Base-by-base conservation (phyloP, 2,797 vertebrate species). In the Falco cherrug region DNA sequence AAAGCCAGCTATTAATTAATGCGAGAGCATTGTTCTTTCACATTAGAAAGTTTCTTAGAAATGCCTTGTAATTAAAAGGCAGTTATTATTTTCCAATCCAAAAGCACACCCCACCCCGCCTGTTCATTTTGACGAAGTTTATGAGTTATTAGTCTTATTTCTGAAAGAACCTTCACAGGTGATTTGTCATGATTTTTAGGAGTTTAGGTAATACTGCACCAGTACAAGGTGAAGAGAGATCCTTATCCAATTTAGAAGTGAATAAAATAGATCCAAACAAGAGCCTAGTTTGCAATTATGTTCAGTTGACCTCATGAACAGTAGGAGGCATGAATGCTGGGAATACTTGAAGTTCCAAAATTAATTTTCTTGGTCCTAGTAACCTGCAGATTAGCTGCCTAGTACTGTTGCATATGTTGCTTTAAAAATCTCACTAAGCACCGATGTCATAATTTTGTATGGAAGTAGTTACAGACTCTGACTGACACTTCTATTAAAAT, bases 81-180 rank as follows among this genome's bases (percentile, higher is more conserved):
- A 89, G 20, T 73, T 35, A 48, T 83, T 83, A 28, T 53, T 53
- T 93, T 91, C n/a, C 21, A 69, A 13, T 92, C 94, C 76, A 84
- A 94, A 92, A 90, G 16, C 43, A 17, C 41, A 14, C 41, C 41
- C 41, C 41, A 33, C 54, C 50, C 13, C 10, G 65, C 13, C 0
- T 76, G 48, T 91, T 95, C 43, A 5, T 91, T 95, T 97, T 95
- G 88, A 50, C 19, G 63, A n/a, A 39, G 29, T 78, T 91, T 97
- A 56, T 94, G 86, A 87, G 70, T 84, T 94, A 64, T 68, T 91
- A 87, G 81, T 25, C 33, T 41, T 53, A 70, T 89, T 94, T 70
- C 84, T 90, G 56, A 94, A 93, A 78, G 67, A 93, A 74, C 56
- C 75, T 96, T 95, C 56, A 65, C 35, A 76, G 87, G 45, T 95